Percentiles rank a stretch among this genome's conserved stretches.
Conservation (phyloP, 2,888 invertebrate genomes). For the Meteorus colon region DNA sequence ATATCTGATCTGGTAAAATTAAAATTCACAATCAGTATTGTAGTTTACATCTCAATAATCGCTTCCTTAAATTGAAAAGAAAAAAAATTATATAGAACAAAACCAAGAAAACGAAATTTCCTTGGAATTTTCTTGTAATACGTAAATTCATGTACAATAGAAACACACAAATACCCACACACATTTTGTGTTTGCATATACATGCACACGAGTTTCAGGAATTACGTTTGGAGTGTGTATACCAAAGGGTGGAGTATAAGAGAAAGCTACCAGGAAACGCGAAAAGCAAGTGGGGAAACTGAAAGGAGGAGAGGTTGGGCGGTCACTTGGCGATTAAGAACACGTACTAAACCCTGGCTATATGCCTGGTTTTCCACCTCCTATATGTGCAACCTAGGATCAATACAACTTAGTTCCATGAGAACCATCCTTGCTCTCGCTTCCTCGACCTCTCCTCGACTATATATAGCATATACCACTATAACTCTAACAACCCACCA, state of each 20-base stretch:
- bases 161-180: constrained; percentile 11
- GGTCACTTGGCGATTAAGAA: constrained; percentile 74
- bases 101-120: not conserved
- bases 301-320: constrained; percentile 65
- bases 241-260: constrained; percentile 49
- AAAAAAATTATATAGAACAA: not conserved
- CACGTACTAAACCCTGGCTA: constrained; percentile 71
- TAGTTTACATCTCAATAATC: not conserved
- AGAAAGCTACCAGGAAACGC: constrained; percentile 14
- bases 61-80: not conserved
- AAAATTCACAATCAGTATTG: no score
- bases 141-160: not conserved
- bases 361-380: constrained; percentile 70
- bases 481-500: constrained; percentile 12
- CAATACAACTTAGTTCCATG: constrained; percentile 73
- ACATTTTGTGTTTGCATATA: not conserved
- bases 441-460: constrained; percentile 50
- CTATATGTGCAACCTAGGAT: constrained; percentile 66
- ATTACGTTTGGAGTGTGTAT: constrained; percentile 39
- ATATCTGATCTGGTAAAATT: no score
- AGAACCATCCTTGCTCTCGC: constrained; percentile 53
- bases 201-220: constrained; percentile 12
- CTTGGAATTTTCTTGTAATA: not conserved
- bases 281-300: constrained; percentile 10
- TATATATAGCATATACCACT: constrained; percentile 7